A percentile compares a stretch with the other conserved stretches of the same genome.
These are phyloP conservation scores for Myioborus melanocephalus DNA, from an alignment of 2,797 vertebrate genomes.

Conservation along the genomic window DNA sequence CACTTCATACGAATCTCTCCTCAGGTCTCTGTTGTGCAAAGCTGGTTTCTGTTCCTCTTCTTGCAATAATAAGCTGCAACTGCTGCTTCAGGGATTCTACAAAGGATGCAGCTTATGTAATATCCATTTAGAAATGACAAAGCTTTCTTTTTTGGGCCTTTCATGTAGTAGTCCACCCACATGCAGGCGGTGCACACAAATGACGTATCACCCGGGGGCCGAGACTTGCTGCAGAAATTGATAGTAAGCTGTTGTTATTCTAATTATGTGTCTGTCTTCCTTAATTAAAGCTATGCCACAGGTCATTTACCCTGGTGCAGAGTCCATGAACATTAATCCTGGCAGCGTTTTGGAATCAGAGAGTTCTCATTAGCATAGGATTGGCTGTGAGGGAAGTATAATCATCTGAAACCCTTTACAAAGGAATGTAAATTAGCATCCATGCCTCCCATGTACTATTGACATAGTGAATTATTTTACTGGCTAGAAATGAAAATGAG, in stretches of 20 bases:
- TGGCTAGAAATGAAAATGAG: constrained; percentile 27
- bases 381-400: constrained; percentile 19
- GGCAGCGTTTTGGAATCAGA: constrained; percentile 42
- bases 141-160: constrained; percentile 59
- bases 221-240: constrained; percentile 45
- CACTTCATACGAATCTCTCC: neutral
- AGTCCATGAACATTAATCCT: constrained; percentile 45
- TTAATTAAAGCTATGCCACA: constrained; percentile 62
- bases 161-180: constrained; percentile 63
- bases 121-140: constrained; percentile 55
- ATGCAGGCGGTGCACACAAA: constrained; percentile 26
- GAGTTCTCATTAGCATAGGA: constrained; percentile 47
- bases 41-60: constrained; percentile 46
- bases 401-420: constrained; percentile 47
- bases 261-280: constrained; percentile 55
- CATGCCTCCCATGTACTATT: constrained; percentile 32
- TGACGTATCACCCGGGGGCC: constrained; percentile 14
- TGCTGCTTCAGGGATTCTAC: constrained; percentile 60
- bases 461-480: constrained; percentile 57
- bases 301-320: constrained; percentile 49
- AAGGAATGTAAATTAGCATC: constrained; percentile 50
- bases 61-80: constrained; percentile 12
- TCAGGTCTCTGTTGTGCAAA: constrained; percentile 2
- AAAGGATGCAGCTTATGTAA: constrained; percentile 55
- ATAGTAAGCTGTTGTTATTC: constrained; percentile 60